Evolutionary conservation across 2,797 vertebrate species (phyloP).

Genomic region (Oophaga sylvatica): DNA sequence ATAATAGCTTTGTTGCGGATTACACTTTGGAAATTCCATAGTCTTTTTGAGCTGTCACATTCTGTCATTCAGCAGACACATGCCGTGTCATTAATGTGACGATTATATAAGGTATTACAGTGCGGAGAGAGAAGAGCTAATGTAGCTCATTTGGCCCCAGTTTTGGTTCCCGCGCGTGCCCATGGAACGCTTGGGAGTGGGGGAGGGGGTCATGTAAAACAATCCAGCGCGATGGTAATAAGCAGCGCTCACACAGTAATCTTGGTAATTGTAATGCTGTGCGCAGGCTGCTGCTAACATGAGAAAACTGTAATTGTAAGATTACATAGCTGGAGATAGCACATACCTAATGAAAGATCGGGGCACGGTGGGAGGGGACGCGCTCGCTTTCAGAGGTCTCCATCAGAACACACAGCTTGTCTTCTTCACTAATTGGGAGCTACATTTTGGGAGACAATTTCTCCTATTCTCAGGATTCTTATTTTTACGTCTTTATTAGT

Average conservation of each 20-base stretch:
- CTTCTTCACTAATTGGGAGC: conserved; percentile 22
- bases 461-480: neutral
- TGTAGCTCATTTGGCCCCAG: neutral
- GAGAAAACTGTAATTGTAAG: conserved; percentile 62
- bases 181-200: conserved; percentile 1
- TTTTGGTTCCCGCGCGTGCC: conserved; percentile 2
- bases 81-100: neutral
- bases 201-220: conserved; percentile 49
- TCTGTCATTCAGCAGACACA: neutral
- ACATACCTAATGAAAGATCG: conserved; percentile 56
- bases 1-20: conserved; percentile 30
- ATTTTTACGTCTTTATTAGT: neutral
- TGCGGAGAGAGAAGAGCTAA: neutral
- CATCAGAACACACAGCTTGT: conserved; percentile 1
- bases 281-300: conserved; percentile 52
- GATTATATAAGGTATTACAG: neutral
- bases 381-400: conserved; percentile 27
- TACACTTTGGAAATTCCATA: conserved; percentile 16
- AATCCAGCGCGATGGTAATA: conserved; percentile 54
- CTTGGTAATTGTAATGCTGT: conserved; percentile 61
- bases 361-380: conserved; percentile 39
- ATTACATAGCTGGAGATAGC: conserved; percentile 60
- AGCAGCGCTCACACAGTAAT: conserved; percentile 58
- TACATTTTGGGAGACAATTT: neutral
- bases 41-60: conserved; percentile 13